A percentile compares a stretch with the other conserved stretches of the same genome.
These are phyloP conservation scores for Probosciger aterrimus DNA, from an alignment of 2,113 vertebrate species.

Conservation along the genomic window DNA sequence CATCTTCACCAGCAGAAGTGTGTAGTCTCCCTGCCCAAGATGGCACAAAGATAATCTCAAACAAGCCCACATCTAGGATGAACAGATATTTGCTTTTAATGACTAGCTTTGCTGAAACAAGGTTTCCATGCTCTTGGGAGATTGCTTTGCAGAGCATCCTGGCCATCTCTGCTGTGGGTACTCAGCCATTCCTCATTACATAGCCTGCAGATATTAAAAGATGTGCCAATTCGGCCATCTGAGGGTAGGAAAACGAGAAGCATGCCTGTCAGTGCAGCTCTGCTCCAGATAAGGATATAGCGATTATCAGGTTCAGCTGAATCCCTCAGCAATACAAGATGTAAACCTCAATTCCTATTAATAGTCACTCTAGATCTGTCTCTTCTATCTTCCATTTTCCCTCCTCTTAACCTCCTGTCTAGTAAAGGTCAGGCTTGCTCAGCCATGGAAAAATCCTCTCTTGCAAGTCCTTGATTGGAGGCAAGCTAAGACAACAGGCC, in stretches of 20 bases:
- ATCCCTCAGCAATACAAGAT: not conserved
- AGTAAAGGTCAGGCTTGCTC: not conserved
- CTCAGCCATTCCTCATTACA: not conserved
- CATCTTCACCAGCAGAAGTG: not conserved
- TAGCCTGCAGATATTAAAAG: not conserved
- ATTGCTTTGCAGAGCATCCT: not conserved
- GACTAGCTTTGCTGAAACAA: not conserved
- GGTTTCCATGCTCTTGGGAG: not conserved
- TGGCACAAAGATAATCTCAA: not conserved
- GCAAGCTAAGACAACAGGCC: not conserved
- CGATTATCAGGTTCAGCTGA: not conserved
- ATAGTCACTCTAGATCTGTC: not conserved
- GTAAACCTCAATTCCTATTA: not conserved
- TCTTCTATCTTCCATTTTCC: not conserved
- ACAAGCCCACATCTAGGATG: not conserved
- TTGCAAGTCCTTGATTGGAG: not conserved
- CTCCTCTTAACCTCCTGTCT: not conserved
- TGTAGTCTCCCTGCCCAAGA: not conserved
- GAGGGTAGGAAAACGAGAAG: not conserved
- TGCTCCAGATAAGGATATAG: not conserved
- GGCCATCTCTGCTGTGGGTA: not conserved
- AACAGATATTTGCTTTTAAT: not conserved
- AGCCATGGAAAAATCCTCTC: not conserved
- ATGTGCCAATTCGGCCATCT: not conserved
- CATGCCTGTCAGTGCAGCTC: not conserved